Evolutionary conservation across 2,797 vertebrate species (phyloP), one percentile per base, ranked within the genome.

Genomic region (Falco berigora): DNA sequence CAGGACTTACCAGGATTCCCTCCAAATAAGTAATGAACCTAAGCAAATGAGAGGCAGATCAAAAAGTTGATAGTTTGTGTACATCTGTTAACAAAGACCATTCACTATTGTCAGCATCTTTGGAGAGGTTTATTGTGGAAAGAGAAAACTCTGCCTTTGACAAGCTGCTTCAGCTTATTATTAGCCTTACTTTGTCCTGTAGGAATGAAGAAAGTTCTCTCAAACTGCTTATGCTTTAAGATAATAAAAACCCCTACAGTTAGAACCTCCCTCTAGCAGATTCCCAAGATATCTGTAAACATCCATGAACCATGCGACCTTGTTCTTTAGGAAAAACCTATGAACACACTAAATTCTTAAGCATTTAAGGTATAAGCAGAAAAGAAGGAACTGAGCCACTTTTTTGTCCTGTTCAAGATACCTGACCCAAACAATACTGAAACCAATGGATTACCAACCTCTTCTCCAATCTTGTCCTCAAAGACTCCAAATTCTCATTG

Each of bases 21-120:
- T 80, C 99, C 99, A 97, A 99, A 99, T 95, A 99, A 98, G 97
- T 99, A 99, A 98, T 99, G 99, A 88, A 99, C 99, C 99, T 99
- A 97, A 55, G 27, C 34, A 93, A 86, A 94, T 23, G 44, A 96
- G 44, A 91, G 38, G 18, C 25, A 94, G 73, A 73, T 76, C 17
- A 90, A 86, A 38, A 86, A 81, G 44, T 28, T 63, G 59, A 71
- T 69, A 86, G 62, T 42, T 75, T 89, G 44, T 30, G 8, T 73
- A 66, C 14, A 74, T 69, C 21, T 4, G 7, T 30, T 67, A 77
- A 75, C 89, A 86, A 80, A 58, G 49, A 50, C 47, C 81, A 88
- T 72, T 80, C 85, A 82, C 44, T 28, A 8, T 12, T 12, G 66
- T 76, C 69, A 91, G 69, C 38, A 91, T 50, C 79, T 92, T 80